Conservation (phyloP, 2,797 vertebrate species). For the Gymnoscopelus microlampas region DNA sequence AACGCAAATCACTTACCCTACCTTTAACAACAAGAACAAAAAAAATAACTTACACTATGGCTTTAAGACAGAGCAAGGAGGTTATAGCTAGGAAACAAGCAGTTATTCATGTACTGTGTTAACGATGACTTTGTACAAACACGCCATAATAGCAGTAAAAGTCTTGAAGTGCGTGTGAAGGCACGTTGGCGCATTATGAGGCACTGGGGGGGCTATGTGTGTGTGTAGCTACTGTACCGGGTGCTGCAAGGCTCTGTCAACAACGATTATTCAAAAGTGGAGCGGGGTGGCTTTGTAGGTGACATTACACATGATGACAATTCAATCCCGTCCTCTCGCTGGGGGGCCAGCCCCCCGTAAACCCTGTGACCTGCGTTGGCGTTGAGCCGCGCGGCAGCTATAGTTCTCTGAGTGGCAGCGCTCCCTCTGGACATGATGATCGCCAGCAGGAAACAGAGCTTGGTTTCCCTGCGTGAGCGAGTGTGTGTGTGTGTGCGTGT, state of each 20-base stretch:
- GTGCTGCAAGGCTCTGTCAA: constrained; percentile 71
- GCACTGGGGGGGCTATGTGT: constrained; percentile 7
- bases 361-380: constrained; percentile 56
- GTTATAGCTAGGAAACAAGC: constrained; percentile 34
- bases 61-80: neutral
- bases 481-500: constrained; percentile 45
- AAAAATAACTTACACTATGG: too few species aligned
- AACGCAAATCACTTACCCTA: too few species aligned
- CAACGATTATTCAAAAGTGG: constrained; percentile 76
- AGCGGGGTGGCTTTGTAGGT: constrained; percentile 70
- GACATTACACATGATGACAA: constrained; percentile 81
- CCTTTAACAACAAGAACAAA: too few species aligned
- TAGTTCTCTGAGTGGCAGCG: constrained; percentile 60
- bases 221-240: too few species aligned
- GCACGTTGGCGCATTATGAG: constrained; percentile 43
- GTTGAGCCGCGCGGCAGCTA: constrained; percentile 53
- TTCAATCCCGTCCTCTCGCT: constrained; percentile 72
- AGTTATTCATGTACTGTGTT: constrained; percentile 3
- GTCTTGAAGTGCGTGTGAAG: neutral
- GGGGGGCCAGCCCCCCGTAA: constrained; percentile 60
- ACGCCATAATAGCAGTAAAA: constrained; percentile 12
- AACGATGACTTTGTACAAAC: constrained; percentile 35
- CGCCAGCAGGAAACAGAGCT: constrained; percentile 60
- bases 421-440: constrained; percentile 60
- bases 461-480: constrained; percentile 52